phyloP scores from a whole-genome alignment of 1,140 invertebrate species.

The Ceratina japonica region DNA sequence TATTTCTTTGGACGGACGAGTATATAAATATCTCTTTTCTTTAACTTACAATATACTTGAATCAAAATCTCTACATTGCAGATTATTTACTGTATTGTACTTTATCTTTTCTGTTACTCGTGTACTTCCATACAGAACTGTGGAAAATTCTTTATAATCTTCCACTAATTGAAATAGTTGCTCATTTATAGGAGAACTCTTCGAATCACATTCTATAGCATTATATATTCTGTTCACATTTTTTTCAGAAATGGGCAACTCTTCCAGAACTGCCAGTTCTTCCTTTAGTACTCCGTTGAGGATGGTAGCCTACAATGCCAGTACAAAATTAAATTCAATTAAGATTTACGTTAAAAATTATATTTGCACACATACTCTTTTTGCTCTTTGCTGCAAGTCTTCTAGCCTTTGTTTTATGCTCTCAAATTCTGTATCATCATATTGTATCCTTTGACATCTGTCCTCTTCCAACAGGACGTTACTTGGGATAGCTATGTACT shows the following conservation, averaged over 20 bases:
- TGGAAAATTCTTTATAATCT: conserved; percentile 51
- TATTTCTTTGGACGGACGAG: background rate
- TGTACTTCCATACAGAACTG: conserved; percentile 10
- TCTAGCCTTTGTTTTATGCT: conserved; percentile 56
- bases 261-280: conserved; percentile 61
- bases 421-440: conserved; percentile 62
- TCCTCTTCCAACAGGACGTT: conserved; percentile 71
- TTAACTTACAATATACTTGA: conserved; percentile 21
- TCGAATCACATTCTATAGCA: conserved; percentile 53
- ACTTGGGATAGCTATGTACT: conserved; percentile 65
- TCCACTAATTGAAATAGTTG: conserved; percentile 45
- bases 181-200: conserved; percentile 25
- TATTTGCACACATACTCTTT: conserved; percentile 55
- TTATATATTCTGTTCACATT: conserved; percentile 45
- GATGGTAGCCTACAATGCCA: conserved; percentile 62
- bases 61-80: conserved; percentile 40
- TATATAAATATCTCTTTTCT: background rate
- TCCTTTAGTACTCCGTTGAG: conserved; percentile 66
- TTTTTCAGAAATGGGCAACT: conserved; percentile 53
- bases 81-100: conserved; percentile 55
- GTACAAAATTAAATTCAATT: background rate
- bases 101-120: conserved; percentile 43
- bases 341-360: background rate
- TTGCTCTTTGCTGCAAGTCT: conserved; percentile 63
- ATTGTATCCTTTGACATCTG: conserved; percentile 66